Evolutionary conservation across 2,113 vertebrate species (phyloP).

Genomic region (Mustela lutreola): DNA sequence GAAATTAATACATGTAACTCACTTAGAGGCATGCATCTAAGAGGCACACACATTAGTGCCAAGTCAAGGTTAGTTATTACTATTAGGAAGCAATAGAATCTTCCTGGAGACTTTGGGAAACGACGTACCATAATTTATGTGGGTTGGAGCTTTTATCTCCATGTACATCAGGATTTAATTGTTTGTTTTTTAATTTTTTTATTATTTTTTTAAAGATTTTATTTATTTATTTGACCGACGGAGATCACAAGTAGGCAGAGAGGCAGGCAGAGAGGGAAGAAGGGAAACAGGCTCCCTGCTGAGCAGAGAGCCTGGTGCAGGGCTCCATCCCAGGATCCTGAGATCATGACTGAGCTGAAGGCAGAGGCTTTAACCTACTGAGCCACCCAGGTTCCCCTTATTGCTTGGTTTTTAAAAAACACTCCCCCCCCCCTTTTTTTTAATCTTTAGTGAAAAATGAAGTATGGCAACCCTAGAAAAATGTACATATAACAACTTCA

Average conservation of each 20-base stretch:
- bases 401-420: not conserved
- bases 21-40: not conserved
- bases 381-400: not conserved
- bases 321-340: too few species aligned
- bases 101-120: slow-evolving; percentile 7
- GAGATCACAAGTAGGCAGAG: too few species aligned
- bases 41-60: not conserved
- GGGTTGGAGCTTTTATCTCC: not conserved
- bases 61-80: not conserved
- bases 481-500: not conserved
- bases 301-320: too few species aligned
- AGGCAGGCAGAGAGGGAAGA: too few species aligned
- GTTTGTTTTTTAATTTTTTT: not conserved
- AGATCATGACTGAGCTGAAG: too few species aligned
- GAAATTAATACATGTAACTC: not conserved
- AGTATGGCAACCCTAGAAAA: not conserved
- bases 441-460: not conserved
- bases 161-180: not conserved
- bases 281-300: too few species aligned
- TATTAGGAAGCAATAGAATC: not conserved
- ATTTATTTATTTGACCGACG: too few species aligned
- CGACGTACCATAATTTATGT: not conserved
- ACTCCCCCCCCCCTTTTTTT: not conserved
- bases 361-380: too few species aligned
- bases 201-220: too few species aligned